A percentile compares a stretch with the other conserved stretches of the same genome.
phyloP scores from a whole-genome alignment of 1,140 invertebrate species.

The Lamellibrachia luymesi region DNA sequence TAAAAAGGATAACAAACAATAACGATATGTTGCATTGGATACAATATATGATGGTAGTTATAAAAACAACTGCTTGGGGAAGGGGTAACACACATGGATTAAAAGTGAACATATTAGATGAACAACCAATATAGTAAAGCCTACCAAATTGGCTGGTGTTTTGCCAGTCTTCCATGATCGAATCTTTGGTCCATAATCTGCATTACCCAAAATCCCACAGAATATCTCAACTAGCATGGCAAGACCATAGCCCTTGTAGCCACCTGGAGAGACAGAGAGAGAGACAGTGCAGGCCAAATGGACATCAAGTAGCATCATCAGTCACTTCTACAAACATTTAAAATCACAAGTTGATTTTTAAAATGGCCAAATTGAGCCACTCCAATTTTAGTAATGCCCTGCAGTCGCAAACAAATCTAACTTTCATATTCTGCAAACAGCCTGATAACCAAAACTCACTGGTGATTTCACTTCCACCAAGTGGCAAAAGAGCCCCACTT shows the following conservation, averaged over 20 bases:
- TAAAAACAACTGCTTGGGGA: no score
- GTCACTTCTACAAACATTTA: background rate
- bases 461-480: conserved; percentile 74
- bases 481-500: conserved; percentile 71
- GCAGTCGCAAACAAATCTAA: background rate
- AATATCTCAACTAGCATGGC: conserved; percentile 79
- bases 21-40: no score
- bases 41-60: no score
- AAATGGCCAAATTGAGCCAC: no score
- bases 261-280: conserved; percentile 53
- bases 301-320: background rate
- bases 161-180: conserved; percentile 72
- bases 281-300: background rate
- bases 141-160: conserved; percentile 68
- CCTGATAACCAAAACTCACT: background rate
- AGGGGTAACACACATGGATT: background rate
- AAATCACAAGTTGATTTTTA: background rate
- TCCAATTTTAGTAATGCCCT: no score
- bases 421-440: background rate
- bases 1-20: no score
- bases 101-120: background rate
- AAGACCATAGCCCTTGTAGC: conserved; percentile 90
- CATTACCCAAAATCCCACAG: conserved; percentile 58
- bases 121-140: background rate
- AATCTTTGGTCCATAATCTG: conserved; percentile 63